phyloP scores from a whole-genome alignment of 2,113 vertebrate species.

The Amblyornis subalaris region DNA sequence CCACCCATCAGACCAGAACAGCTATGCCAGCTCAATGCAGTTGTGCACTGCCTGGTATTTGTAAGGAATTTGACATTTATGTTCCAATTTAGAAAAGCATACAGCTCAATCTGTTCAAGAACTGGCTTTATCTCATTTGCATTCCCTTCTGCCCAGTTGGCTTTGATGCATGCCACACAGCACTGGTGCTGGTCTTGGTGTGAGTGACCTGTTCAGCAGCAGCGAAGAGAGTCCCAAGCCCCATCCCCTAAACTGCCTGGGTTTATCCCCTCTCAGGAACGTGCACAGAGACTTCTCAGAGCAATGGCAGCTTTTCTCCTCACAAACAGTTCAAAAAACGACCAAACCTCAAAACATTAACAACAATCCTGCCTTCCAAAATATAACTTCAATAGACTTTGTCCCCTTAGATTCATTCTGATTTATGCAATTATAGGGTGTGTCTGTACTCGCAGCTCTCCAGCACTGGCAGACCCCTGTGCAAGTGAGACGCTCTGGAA shows the following conservation, averaged over 20 bases:
- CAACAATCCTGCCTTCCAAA: neutral
- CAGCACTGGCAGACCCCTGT: neutral
- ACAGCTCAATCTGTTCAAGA: slow-evolving; percentile 26
- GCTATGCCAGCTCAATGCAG: neutral
- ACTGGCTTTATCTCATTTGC: neutral
- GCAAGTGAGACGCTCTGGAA: neutral
- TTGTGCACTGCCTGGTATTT: neutral
- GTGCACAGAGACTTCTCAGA: neutral
- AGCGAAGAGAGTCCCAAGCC: neutral
- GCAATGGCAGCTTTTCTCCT: neutral
- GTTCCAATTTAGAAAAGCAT: neutral
- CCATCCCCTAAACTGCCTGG: neutral
- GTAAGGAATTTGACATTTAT: slow-evolving; percentile 61
- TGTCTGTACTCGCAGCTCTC: neutral
- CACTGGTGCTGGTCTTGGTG: neutral
- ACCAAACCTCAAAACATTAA: neutral
- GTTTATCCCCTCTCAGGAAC: neutral
- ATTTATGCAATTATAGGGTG: neutral
- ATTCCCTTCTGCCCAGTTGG: neutral
- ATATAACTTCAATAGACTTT: neutral
- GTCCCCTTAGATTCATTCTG: neutral
- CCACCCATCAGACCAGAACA: neutral
- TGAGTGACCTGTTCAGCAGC: neutral
- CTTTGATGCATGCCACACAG: neutral
- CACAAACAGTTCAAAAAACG: neutral